Evolutionary conservation across 2,888 invertebrate genomes (phyloP), one percentile per base, ranked within the genome.

Genomic region (Brachyopa scutellaris): DNA sequence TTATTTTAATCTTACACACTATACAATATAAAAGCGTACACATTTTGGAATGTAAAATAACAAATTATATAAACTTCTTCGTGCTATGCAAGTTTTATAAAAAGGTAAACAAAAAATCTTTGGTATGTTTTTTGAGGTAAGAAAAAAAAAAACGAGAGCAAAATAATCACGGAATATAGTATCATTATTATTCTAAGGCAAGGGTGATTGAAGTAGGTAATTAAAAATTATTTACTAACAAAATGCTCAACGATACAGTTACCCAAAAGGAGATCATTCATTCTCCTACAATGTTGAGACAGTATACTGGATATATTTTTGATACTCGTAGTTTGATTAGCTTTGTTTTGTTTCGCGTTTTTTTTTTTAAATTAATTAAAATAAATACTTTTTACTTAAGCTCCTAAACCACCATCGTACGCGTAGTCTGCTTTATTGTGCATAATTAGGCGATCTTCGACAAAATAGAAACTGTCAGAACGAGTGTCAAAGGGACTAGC

Each of bases 391-490:
- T 40, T 38, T 49, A 5, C 59, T 84, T 85, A 90, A 85, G 86
- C 76, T 92, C 91, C 83, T 38, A 85, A 85, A 85, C 96, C 96
- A 76, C 97, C 97, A 87, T 97, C 96, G 91, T 98, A 99, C 55
- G 99, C 97, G 91, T 99, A 99, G 91, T 99, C 99, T 36, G 99
- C 99, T 92, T 99, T 99, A 91, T 99, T 99, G 92, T 99, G 99
- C 99, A 99, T 99, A 84, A 99, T 97, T 74, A 99, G 93, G 87
- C 93, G 93, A 90, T 98, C 97, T 91, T 99, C 98, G 78, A 99
- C 99, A 91, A 99, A 99, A 91, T 99, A 99, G 92, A 99, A 99
- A 88, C 98, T 98, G 92, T 99, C 99, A 0, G 99, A 99, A 86
- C 97, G 94, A 7, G 99, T 99, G 91, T 99, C 98, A 90, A 97